Evolutionary conservation across 2,797 vertebrate genomes (phyloP).

Genomic region (Myotis pilosus): DNA sequence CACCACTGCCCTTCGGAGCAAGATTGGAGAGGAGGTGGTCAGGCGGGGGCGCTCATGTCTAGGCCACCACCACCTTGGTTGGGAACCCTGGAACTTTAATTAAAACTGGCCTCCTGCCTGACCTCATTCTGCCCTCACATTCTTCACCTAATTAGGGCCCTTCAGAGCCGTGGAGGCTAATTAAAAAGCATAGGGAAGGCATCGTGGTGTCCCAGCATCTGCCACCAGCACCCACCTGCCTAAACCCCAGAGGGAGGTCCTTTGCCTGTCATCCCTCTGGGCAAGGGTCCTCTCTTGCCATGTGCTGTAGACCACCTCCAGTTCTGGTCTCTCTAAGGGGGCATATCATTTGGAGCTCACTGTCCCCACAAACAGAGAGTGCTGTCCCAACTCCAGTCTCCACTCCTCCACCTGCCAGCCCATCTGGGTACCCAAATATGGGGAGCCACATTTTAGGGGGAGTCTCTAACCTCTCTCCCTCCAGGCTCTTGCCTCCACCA

Average conservation of each 20-base stretch:
- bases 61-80: background rate
- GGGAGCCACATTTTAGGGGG: background rate
- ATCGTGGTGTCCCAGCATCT: background rate
- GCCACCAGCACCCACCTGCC: background rate
- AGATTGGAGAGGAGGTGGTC: background rate
- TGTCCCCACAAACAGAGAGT: background rate
- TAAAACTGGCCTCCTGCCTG: conserved; percentile 50
- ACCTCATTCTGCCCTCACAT: conserved; percentile 61
- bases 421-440: background rate
- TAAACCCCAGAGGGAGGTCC: background rate
- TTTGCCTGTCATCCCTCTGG: background rate
- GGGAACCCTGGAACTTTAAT: conserved; percentile 29
- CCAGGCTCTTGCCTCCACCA: background rate
- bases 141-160: conserved; percentile 71
- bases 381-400: background rate
- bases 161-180: conserved; percentile 62
- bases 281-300: background rate
- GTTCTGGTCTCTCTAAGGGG: background rate
- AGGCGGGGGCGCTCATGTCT: conserved; percentile 68
- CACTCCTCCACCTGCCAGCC: background rate
- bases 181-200: conserved; percentile 69
- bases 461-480: background rate
- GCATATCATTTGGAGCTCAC: background rate
- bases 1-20: background rate
- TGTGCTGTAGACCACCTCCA: background rate